Base-by-base conservation (phyloP, 2,797 vertebrate genomes). In the Argyrosomus regius region DNA sequence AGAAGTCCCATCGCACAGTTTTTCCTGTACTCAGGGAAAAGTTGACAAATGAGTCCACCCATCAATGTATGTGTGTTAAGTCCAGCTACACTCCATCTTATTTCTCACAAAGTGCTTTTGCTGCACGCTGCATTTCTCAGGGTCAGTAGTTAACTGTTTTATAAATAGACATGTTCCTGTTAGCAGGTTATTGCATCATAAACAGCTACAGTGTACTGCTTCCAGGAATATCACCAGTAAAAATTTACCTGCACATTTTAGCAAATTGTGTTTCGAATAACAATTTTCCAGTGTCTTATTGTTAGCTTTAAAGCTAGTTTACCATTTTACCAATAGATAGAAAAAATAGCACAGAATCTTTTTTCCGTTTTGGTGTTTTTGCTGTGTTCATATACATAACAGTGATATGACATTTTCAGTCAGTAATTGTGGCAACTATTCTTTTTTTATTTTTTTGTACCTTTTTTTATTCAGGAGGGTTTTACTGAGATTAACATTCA, bases 121-220 rank as follows among this genome's bases (percentile, higher is more conserved):
- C 18, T 26, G 11, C 35, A 16, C 5, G 14, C 22, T 16, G 41
- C 24, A 35, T 60, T 66, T 75, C n/a, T 52, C 26, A 48, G 6
- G 9, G 53, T 6, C 26, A 9, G 49, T 62, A 46, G 53, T 35
- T 48, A 68, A 10, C 31, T 6, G 57, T 39, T 60, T 56, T 56
- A 56, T 28, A 56, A 56, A 56, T 28, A 56, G 17, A 68, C 50
- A 56, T 22, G n/a, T 43, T 58, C 17, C 41, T 69, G 26, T 61
- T 52, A n/a, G 7, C 58, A 56, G 49, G 50, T 49, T n/a, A 28
- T 63, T 56, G 26, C 50, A 46, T 63, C 58, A 67, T 60, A 17
- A 59, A 20, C 41, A 14, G 22, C 24, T 26, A 48, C 14, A 28
- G n/a, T 14, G 5, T 16, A 20, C 20, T 39, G 26, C 39, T 24